These are phyloP conservation scores for Paracentrotus lividus DNA, from an alignment of 53 echinoderm and acorn worm species.

Conservation along the genomic window DNA sequence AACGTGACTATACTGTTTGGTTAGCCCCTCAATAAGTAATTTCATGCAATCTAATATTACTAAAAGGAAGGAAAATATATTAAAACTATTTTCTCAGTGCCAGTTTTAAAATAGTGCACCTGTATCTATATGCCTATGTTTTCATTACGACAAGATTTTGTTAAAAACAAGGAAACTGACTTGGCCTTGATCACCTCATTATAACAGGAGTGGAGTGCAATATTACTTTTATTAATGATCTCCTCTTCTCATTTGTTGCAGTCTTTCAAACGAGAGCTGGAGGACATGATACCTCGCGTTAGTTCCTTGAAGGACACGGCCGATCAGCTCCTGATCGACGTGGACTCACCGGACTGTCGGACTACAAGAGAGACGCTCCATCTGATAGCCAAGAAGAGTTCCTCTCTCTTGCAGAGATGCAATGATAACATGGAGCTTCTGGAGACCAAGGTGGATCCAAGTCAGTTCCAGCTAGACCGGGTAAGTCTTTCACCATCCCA, in stretches of 20 bases:
- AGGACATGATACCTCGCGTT: conserved; percentile 92
- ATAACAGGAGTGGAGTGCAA: too few species aligned
- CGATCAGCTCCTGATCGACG: conserved; percentile 93
- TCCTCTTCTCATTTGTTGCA: conserved; percentile 43
- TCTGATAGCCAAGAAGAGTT: conserved; percentile 86
- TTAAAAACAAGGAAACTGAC: too few species aligned
- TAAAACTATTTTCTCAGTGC: too few species aligned
- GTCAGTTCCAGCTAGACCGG: conserved; percentile 94
- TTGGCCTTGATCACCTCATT: too few species aligned
- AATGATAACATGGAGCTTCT: conserved; percentile 91
- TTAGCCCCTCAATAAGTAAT: too few species aligned
- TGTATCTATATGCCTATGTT: too few species aligned
- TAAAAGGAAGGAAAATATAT: too few species aligned
- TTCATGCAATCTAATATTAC: too few species aligned
- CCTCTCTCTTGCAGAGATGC: conserved; percentile 81
- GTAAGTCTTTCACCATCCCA: conserved; percentile 58
- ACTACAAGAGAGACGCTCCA: conserved; percentile 89
- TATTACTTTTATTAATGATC: too few species aligned
- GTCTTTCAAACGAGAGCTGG: conserved; percentile 89
- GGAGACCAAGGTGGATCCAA: conserved; percentile 94
- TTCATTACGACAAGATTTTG: too few species aligned
- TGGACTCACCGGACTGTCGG: conserved; percentile 86
- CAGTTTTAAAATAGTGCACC: too few species aligned
- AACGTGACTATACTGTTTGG: too few species aligned
- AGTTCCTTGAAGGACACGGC: conserved; percentile 96